Conservation (phyloP, 2,888 invertebrate species). For the Seira ritae region DNA sequence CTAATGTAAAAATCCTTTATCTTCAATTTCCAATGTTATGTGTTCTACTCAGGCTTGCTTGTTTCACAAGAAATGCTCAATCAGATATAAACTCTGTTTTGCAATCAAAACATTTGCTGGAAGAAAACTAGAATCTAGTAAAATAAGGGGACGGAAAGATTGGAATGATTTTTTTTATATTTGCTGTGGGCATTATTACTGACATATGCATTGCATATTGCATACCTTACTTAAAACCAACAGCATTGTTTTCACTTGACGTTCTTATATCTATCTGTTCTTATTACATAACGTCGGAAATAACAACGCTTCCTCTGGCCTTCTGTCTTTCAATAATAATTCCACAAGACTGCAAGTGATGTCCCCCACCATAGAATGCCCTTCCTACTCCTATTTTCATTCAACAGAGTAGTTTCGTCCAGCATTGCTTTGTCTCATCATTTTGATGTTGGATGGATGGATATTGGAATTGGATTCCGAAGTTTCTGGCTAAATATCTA, state of each 20-base stretch:
- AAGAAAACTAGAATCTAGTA: background rate
- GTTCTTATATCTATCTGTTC: constrained; percentile 16
- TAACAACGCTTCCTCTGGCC: constrained; percentile 8
- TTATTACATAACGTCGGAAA: background rate
- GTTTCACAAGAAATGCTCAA: too few relatives aligned
- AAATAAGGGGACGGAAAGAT: background rate
- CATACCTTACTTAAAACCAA: too few relatives aligned
- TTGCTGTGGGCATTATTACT: background rate
- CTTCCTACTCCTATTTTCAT: background rate
- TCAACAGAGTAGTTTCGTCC: background rate
- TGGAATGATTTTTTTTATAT: background rate
- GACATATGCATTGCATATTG: background rate
- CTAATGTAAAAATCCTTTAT: too few relatives aligned
- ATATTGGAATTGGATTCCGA: too few relatives aligned
- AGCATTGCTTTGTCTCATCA: constrained; percentile 25
- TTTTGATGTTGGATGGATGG: constrained; percentile 22
- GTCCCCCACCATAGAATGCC: constrained; percentile 16
- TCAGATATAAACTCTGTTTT: too few relatives aligned
- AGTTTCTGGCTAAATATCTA: background rate
- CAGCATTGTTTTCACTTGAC: too few relatives aligned
- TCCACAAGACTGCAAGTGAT: constrained; percentile 28
- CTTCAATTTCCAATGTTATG: too few relatives aligned
- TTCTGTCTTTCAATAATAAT: constrained; percentile 22
- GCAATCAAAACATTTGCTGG: background rate
- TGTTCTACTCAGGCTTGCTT: too few relatives aligned